Base-by-base conservation (phyloP, 1,140 invertebrate species). In the Drosophila obscura region DNA sequence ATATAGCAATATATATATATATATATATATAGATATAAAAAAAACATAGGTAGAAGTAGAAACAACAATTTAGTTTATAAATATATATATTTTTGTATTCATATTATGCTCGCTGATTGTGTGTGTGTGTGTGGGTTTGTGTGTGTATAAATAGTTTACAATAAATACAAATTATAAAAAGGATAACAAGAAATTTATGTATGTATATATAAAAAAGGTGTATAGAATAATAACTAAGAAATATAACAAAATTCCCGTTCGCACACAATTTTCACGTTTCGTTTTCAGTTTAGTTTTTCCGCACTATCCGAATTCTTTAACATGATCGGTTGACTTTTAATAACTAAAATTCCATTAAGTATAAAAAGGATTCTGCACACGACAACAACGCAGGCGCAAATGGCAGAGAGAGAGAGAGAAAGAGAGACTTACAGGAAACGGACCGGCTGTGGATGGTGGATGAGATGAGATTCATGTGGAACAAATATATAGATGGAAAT, bases 51-150 rank as follows among this genome's bases (percentile, higher is more conserved):
- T 39, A 13, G 71, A 78, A 65, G 77, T 85, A 85, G 69, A 85
- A 84, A 77, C 73, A 85, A 87, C 82, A 87, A 87, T 81, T 81
- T 81, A 55, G 73, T 80, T 73, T 85, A 63, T 64, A 81, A 69
- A 69, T 69, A 39, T 39, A 69, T 69, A 72, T 80, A 73, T 73
- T 61, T 71, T 76, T 72, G 72, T 71, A 80, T 75, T 74, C 73
- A 73, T 77, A 81, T 80, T 76, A 80, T 60, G 68, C 35, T 66
- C 63, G 76, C 24, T 72, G 44, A 57, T 26, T 48, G 15, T 41
- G 16, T 62, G 16, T 44, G 50, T 53, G 41, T 63, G 13, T 53
- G 15, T 48, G n/a, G n/a, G 41, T 60, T 43, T 53, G n/a, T 64
- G 22, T 52, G 26, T 62, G 41, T 64, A 77, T 62, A 64, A 64